Conservation (phyloP, 1,140 invertebrate genomes). For the Argopecten irradians region DNA sequence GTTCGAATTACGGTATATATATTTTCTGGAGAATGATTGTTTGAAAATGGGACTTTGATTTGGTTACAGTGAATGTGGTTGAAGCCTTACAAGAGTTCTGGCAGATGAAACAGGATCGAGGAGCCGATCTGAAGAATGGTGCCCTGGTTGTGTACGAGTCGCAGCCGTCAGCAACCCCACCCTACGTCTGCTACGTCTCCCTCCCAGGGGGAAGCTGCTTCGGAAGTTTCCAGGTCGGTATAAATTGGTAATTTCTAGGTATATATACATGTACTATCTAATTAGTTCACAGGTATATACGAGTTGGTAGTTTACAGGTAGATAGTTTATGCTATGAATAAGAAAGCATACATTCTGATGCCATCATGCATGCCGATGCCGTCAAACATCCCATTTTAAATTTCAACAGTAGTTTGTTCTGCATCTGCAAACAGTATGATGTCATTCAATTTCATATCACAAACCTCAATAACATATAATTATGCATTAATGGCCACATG, state of each 20-base stretch:
- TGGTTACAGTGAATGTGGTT: constrained; percentile 89
- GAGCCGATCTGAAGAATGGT: constrained; percentile 91
- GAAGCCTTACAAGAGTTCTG: constrained; percentile 97
- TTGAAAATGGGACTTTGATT: constrained; percentile 24
- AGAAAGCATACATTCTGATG: too few species aligned
- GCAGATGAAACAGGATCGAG: constrained; percentile 95
- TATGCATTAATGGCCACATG: too few species aligned
- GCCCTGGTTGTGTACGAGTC: constrained; percentile 97
- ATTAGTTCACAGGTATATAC: too few species aligned
- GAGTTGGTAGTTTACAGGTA: too few species aligned
- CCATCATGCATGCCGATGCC: too few species aligned
- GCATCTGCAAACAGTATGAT: too few species aligned
- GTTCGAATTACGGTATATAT: not conserved
- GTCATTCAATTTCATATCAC: too few species aligned
- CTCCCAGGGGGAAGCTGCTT: constrained; percentile 96
- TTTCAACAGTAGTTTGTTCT: too few species aligned
- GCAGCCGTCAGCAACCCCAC: constrained; percentile 90
- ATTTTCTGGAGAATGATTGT: not conserved
- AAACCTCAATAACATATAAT: too few species aligned
- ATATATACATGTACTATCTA: too few species aligned
- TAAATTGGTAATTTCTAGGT: not conserved
- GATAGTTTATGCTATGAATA: too few species aligned
- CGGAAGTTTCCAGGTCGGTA: constrained; percentile 91
- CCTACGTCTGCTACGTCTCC: constrained; percentile 96
- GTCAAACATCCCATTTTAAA: too few species aligned